phyloP scores from a whole-genome alignment of 23 tunicate species.

The Corella eumyota region DNA sequence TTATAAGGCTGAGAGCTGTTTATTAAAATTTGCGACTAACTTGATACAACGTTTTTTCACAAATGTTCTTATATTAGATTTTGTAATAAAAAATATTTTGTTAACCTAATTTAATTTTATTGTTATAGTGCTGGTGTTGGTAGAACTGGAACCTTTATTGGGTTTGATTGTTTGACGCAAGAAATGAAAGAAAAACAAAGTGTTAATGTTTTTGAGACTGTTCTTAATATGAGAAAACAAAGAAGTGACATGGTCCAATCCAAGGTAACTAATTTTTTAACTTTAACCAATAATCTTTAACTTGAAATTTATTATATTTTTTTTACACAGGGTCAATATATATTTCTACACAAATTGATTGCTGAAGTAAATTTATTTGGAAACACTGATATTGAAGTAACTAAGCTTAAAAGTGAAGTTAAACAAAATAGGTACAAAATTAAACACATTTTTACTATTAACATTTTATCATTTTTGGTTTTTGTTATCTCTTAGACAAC shows the following conservation, averaged over 20 bases:
- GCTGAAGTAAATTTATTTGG: constrained; percentile 26
- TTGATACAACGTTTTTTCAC: too few species aligned
- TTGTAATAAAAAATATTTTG: too few species aligned
- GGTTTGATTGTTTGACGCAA: constrained; percentile 26
- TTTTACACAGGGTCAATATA: constrained; percentile 35
- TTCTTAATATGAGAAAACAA: constrained; percentile 36
- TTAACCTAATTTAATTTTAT: too few species aligned
- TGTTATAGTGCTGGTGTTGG: constrained; percentile 84
- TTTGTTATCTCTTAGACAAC: too few species aligned
- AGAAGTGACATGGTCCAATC: constrained; percentile 53
- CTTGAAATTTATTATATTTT: not conserved
- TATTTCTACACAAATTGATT: constrained; percentile 27
- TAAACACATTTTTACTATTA: too few species aligned
- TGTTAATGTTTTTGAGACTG: constrained; percentile 26
- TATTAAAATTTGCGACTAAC: too few species aligned
- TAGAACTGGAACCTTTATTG: constrained; percentile 49
- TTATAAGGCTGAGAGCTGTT: too few species aligned
- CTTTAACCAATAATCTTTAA: too few species aligned
- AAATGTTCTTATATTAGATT: too few species aligned
- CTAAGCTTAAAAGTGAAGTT: not conserved
- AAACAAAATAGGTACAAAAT: too few species aligned
- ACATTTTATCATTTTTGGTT: too few species aligned
- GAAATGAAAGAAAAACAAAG: constrained; percentile 5
- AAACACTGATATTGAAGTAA: constrained; percentile 10
- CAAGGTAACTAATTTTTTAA: too few species aligned